Conservation (phyloP, 1,140 invertebrate genomes). For the Drosophila kikkawai region DNA sequence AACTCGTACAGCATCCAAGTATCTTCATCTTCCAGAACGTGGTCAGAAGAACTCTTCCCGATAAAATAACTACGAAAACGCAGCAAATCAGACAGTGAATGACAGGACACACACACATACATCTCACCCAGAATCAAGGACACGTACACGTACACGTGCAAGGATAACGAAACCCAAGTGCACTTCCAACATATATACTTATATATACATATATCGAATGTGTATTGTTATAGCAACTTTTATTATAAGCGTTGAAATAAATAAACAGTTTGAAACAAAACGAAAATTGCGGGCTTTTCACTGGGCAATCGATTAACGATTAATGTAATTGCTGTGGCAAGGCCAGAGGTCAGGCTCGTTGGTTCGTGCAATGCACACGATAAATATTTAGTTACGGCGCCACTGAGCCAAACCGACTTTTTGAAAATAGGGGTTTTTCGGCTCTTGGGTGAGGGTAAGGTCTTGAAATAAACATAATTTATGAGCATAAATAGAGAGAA, state of each 20-base stretch:
- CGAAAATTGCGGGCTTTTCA: background rate
- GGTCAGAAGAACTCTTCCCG: constrained; percentile 27
- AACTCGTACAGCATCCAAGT: constrained; percentile 38
- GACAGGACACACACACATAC: constrained; percentile 34
- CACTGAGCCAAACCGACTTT: constrained; percentile 6
- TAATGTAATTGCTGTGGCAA: background rate
- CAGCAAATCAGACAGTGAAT: constrained; percentile 41
- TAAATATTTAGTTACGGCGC: background rate
- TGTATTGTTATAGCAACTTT: constrained; percentile 77
- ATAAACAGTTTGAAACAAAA: constrained; percentile 77
- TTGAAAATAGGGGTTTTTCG: constrained; percentile 12
- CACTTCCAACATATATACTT: constrained; percentile 67
- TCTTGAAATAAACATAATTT: background rate
- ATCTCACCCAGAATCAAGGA: constrained; percentile 45
- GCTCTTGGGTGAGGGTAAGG: background rate
- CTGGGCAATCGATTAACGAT: background rate
- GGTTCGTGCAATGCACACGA: background rate
- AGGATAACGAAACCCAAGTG: constrained; percentile 67
- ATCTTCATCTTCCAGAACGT: constrained; percentile 54
- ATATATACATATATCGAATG: constrained; percentile 66
- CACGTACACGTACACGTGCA: constrained; percentile 20
- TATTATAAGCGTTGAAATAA: constrained; percentile 81
- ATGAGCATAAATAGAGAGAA: accelerated
- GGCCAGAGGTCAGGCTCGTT: background rate
- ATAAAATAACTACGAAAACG: constrained; percentile 31